Percentiles rank a stretch among this genome's conserved stretches.
phyloP scores from a whole-genome alignment of 2,888 invertebrate genomes.

The Augiades crinisus region DNA sequence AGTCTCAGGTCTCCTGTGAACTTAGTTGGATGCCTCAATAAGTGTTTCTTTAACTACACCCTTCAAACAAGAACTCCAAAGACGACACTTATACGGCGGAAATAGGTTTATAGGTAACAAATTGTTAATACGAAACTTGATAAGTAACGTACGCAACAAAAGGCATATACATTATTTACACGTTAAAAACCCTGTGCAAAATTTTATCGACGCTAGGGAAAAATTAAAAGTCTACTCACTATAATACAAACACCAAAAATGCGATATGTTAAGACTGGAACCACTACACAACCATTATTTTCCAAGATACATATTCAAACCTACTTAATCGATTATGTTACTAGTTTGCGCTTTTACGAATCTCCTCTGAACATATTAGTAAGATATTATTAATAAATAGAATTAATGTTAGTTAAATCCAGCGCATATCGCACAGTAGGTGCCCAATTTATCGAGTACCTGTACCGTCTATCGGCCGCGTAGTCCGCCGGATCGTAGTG shows the following conservation, averaged over 20 bases:
- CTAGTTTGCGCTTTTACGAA: neutral
- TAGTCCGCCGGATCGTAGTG: constrained; percentile 76
- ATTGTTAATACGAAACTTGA: too few relatives aligned
- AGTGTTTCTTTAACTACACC: too few relatives aligned
- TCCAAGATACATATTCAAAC: neutral
- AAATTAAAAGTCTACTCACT: neutral
- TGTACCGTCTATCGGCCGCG: constrained; percentile 72
- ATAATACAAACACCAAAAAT: neutral
- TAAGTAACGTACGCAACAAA: too few relatives aligned
- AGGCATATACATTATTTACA: too few relatives aligned
- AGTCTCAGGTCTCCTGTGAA: too few relatives aligned
- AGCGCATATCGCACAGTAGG: constrained; percentile 10
- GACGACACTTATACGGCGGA: too few relatives aligned
- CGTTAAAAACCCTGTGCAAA: too few relatives aligned
- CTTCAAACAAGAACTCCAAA: too few relatives aligned
- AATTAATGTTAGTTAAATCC: neutral
- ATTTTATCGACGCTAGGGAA: too few relatives aligned
- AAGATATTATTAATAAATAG: neutral
- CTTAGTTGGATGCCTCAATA: too few relatives aligned
- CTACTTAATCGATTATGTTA: neutral
- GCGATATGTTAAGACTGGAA: constrained; percentile 4
- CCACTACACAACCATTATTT: neutral
- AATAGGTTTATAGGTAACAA: too few relatives aligned
- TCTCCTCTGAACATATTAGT: neutral
- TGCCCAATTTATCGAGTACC: constrained; percentile 43